These are phyloP conservation scores for Cecropterus lyciades DNA, from an alignment of 1,140 invertebrate genomes.

Conservation along the genomic window DNA sequence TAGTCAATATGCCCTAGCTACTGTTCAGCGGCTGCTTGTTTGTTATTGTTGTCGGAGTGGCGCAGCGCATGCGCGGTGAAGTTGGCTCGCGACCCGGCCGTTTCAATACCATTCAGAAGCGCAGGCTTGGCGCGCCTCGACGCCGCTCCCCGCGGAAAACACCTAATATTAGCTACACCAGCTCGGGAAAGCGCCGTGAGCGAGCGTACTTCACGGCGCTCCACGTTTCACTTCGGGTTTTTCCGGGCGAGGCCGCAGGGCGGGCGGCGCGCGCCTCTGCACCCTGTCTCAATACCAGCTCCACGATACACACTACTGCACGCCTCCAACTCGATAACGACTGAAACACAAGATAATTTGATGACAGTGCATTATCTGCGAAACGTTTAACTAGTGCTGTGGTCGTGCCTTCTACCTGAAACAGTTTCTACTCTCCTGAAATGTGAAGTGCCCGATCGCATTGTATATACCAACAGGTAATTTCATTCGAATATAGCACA, in stretches of 20 bases:
- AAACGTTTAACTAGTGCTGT: slow-evolving; percentile 41
- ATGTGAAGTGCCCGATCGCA: slow-evolving; percentile 32
- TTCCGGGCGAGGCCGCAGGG: slow-evolving; percentile 59
- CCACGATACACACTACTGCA: slow-evolving; percentile 45
- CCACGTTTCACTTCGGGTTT: slow-evolving; percentile 45
- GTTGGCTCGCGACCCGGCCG: slow-evolving; percentile 34
- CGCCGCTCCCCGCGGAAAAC: slow-evolving; percentile 52
- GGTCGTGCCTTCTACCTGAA: not conserved
- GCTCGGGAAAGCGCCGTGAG: slow-evolving; percentile 48
- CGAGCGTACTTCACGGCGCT: slow-evolving; percentile 37
- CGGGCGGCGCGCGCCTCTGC: slow-evolving; percentile 72
- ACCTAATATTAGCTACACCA: slow-evolving; percentile 57
- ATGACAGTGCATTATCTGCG: slow-evolving; percentile 27
- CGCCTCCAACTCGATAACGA: slow-evolving; percentile 39
- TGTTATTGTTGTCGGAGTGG: slow-evolving; percentile 47
- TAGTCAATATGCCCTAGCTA: slow-evolving; percentile 50
- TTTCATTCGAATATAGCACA: not conserved
- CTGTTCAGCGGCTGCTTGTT: slow-evolving; percentile 34
- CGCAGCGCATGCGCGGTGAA: slow-evolving; percentile 49
- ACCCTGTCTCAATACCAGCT: slow-evolving; percentile 54
- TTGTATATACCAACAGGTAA: slow-evolving; percentile 37
- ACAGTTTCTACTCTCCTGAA: slow-evolving; percentile 14
- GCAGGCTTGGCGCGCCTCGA: slow-evolving; percentile 50
- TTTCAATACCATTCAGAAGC: slow-evolving; percentile 44
- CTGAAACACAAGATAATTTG: not conserved